Conservation (phyloP, 64 coral and sea anemone genomes). For the Dendronephthya gigantea region DNA sequence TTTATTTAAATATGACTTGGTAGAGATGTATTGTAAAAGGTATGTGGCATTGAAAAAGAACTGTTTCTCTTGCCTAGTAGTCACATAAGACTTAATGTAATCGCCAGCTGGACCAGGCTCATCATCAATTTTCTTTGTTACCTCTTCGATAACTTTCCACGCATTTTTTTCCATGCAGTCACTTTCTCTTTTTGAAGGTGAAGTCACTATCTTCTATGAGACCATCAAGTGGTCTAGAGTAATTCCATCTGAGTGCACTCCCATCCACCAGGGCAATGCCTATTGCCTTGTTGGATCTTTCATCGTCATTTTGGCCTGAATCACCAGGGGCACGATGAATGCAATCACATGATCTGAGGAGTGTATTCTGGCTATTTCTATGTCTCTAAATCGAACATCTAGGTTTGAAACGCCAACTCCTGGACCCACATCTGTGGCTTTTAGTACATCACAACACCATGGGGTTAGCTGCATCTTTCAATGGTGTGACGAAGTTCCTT, state of each 20-base stretch:
- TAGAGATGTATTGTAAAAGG: conserved; percentile 33
- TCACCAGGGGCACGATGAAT: conserved; percentile 14
- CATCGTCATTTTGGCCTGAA: conserved; percentile 30
- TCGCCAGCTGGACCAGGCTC: conserved; percentile 40
- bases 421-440: conserved; percentile 41
- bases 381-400: conserved; percentile 47
- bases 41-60: conserved; percentile 39
- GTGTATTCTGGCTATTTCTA: conserved; percentile 4
- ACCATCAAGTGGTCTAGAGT: conserved; percentile 14
- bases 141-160: conserved; percentile 33
- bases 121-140: conserved; percentile 41
- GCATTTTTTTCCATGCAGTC: conserved; percentile 35
- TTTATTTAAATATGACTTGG: conserved; percentile 31
- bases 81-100: conserved; percentile 29
- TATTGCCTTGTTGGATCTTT: background rate
- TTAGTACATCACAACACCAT: conserved; percentile 32
- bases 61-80: conserved; percentile 31
- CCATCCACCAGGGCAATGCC: background rate
- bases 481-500: conserved; percentile 22
- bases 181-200: too few relatives aligned
- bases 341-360: background rate
- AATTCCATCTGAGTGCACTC: background rate
- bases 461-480: conserved; percentile 29
- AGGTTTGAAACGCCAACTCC: conserved; percentile 49
- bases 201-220: too few relatives aligned